Evolutionary conservation across 2,113 vertebrate species (phyloP), one percentile per base, ranked within the genome.

Genomic region (Chaetodon auriga): DNA sequence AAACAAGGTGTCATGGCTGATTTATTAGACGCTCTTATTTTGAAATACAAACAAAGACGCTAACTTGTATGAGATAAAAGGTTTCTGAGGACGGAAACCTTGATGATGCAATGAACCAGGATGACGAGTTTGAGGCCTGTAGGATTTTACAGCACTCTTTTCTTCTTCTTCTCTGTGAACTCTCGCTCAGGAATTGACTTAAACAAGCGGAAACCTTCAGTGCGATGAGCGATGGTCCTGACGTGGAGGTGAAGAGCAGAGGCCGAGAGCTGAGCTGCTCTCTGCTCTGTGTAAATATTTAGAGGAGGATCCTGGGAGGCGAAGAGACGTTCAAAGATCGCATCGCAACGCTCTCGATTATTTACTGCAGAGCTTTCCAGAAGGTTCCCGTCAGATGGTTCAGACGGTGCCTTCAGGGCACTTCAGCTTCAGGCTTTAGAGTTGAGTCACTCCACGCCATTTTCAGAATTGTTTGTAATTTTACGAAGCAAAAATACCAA

Each of bases 281-380:
- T 63, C 60, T 51, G 3, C 16, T 14, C 60, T 55, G 45, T 51
- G 61, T 65, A 82, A 85, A 85, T 80, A 73, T 88, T 88, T 82
- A 76, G 35, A 23, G 62, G 43, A 71, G 4, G 48, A 64, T 71
- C 57, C 61, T 35, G 41, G 18, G 64, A 80, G 70, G 16, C 53
- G 38, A 61, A 71, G 65, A 57, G 16, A 38, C 51, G 43, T 76
- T 83, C 71, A 53, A 76, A 68, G 66, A 61, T 30, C 61, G 5
- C 36, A 35, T 23, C 12, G 6, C 30, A 0, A 54, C 41, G 6
- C 49, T 51, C 54, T 57, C 23, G 48, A 71, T 68, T 85, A 64
- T 78, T 78, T 84, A 53, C 63, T 53, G 23, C 30, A 43, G 53
- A 72, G 71, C 30, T 57, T 65, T 80, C 19, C 13, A n/a, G 16